phyloP scores from a whole-genome alignment of 2,797 vertebrate genomes.

The Eulemur albifrons region DNA sequence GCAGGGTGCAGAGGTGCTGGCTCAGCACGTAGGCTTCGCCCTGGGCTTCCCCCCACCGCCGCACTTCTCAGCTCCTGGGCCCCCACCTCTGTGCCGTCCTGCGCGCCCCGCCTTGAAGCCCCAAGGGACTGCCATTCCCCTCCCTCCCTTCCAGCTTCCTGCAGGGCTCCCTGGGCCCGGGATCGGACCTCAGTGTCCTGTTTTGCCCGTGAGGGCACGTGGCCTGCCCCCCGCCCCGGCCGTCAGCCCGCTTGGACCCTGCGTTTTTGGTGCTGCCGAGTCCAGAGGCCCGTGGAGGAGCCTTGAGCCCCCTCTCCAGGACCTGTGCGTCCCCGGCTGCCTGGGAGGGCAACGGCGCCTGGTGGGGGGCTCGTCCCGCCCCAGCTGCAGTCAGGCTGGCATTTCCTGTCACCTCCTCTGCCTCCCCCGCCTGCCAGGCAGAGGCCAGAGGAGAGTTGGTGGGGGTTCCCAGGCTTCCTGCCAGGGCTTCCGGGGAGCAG shows the following conservation, averaged over 20 bases:
- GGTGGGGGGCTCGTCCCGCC: not conserved
- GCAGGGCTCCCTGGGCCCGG: rapidly evolving
- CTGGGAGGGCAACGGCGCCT: not conserved
- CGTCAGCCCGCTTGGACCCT: not conserved
- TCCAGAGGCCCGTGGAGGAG: not conserved
- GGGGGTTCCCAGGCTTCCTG: constrained; percentile 56
- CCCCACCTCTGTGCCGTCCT: rapidly evolving
- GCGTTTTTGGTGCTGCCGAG: too few relatives aligned
- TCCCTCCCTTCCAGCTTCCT: not conserved
- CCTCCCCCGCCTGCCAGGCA: constrained; percentile 2
- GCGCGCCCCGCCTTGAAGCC: rapidly evolving
- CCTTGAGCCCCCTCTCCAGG: not conserved
- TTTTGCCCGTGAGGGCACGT: too few relatives aligned
- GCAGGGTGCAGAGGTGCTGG: not conserved
- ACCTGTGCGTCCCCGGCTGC: not conserved
- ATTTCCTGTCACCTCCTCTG: constrained; percentile 36
- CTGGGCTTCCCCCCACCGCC: rapidly evolving
- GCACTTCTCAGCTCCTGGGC: not conserved
- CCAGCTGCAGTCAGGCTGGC: not conserved
- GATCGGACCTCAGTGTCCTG: not conserved
- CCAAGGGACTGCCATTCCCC: not conserved
- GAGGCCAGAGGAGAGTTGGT: constrained; percentile 37
- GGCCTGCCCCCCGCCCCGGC: not conserved
- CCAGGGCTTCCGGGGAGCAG: not conserved
- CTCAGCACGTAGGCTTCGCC: rapidly evolving